Conservation (phyloP, 2,797 vertebrate species). For the Cheirogaleus major region DNA sequence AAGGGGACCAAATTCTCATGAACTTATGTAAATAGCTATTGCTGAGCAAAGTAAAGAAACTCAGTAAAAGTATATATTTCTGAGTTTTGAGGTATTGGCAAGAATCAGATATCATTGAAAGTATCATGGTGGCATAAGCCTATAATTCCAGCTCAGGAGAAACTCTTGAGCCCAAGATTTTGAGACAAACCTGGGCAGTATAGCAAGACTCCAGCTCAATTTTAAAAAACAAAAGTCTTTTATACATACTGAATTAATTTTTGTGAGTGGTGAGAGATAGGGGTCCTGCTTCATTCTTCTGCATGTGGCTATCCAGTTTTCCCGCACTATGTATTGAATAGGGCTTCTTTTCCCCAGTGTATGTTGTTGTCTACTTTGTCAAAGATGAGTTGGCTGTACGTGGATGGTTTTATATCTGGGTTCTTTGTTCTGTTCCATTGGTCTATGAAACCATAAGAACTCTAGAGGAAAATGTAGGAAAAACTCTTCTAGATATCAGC, state of each 20-base stretch:
- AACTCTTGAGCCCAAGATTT: neutral
- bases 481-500: neutral
- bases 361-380: no score
- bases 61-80: neutral
- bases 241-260: neutral
- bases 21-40: neutral
- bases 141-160: neutral
- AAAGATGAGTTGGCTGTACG: no score
- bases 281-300: neutral
- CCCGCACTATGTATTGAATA: no score
- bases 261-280: neutral
- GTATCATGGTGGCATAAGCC: neutral
- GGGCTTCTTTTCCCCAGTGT: no score
- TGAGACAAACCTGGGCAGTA: neutral
- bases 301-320: no score
- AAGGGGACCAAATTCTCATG: neutral
- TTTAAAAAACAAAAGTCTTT: neutral
- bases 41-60: neutral
- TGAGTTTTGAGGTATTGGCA: neutral
- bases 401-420: no score
- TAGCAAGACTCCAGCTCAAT: neutral
- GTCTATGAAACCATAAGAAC: neutral
- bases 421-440: neutral
- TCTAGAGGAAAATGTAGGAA: neutral
- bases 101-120: neutral